These are phyloP conservation scores for Lutraria rhynchaena DNA, from an alignment of 1,140 invertebrate species.

Conservation along the genomic window DNA sequence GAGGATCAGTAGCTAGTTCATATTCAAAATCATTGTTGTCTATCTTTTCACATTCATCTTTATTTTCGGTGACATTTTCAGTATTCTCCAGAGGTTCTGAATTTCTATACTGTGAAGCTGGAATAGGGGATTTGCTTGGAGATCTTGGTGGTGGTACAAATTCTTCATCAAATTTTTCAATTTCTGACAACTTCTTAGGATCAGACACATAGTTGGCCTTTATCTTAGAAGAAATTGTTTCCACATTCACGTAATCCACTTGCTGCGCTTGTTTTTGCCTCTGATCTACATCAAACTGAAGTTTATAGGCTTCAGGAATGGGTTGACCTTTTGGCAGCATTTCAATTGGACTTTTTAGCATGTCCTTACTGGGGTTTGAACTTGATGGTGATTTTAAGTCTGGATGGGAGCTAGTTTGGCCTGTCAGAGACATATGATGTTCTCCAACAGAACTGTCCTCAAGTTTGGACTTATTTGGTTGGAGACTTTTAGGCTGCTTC, in stretches of 20 bases:
- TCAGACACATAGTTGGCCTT: conserved; percentile 26
- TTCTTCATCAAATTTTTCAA: conserved; percentile 56
- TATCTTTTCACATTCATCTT: background rate
- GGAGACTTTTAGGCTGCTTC: too few species aligned
- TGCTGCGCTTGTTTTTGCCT: background rate
- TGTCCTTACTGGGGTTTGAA: background rate
- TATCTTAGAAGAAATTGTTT: background rate
- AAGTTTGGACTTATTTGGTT: too few species aligned
- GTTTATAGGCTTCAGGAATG: conserved; percentile 49
- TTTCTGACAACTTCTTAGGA: conserved; percentile 53
- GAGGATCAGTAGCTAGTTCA: background rate
- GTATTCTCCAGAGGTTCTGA: conserved; percentile 1
- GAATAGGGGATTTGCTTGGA: too few species aligned
- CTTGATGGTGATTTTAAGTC: conserved; percentile 4
- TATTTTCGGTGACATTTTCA: background rate
- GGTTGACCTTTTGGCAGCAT: conserved; percentile 45
- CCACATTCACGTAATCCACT: conserved; percentile 7
- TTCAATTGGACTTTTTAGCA: conserved; percentile 45
- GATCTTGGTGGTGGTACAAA: background rate
- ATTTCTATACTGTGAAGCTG: background rate
- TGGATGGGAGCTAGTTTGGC: background rate
- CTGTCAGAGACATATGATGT: conserved; percentile 1
- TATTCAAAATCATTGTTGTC: background rate
- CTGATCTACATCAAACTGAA: conserved; percentile 41
- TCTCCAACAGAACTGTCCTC: conserved; percentile 20